Percentiles rank a stretch among this genome's conserved stretches.
These are phyloP conservation scores for Tretioscincus oriximinensis DNA, from an alignment of 2,113 vertebrate genomes.

Conservation along the genomic window DNA sequence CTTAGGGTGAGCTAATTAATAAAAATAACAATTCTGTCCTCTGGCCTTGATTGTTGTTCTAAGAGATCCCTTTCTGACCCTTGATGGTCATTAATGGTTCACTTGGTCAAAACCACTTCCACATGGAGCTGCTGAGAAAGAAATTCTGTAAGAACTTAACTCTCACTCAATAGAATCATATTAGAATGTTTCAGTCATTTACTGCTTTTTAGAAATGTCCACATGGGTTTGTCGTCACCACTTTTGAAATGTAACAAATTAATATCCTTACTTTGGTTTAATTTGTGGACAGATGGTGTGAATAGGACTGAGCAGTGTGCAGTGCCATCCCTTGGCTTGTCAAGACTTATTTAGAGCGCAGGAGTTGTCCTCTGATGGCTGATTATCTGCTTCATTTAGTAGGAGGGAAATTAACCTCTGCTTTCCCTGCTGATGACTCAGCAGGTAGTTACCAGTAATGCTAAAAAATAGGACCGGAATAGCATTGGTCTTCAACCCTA, in stretches of 20 bases:
- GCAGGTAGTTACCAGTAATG: slow-evolving; percentile 70
- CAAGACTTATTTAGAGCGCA: slow-evolving; percentile 73
- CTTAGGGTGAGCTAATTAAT: too few species aligned
- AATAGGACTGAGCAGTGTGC: slow-evolving; percentile 59
- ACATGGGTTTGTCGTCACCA: slow-evolving; percentile 62
- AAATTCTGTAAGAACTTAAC: slow-evolving; percentile 58
- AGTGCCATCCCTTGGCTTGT: slow-evolving; percentile 67
- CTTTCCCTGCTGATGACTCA: slow-evolving; percentile 72
- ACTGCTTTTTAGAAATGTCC: slow-evolving; percentile 63
- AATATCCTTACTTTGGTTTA: slow-evolving; percentile 73
- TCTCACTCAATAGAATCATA: slow-evolving; percentile 49
- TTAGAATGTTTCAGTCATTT: slow-evolving; percentile 59
- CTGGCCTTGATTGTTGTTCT: not conserved
- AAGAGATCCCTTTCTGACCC: slow-evolving; percentile 43
- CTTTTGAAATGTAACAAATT: slow-evolving; percentile 74
- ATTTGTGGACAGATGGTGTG: slow-evolving; percentile 77
- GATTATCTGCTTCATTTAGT: slow-evolving; percentile 80
- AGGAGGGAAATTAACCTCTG: slow-evolving; percentile 77
- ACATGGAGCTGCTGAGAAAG: slow-evolving; percentile 39
- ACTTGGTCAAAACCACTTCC: slow-evolving; percentile 58
- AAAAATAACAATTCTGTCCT: too few species aligned
- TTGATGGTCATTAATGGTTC: slow-evolving; percentile 52
- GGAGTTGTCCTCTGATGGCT: slow-evolving; percentile 65
- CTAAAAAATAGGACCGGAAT: slow-evolving; percentile 64
- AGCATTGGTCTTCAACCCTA: slow-evolving; percentile 69